A percentile compares a stretch with the other conserved stretches of the same genome.
These are phyloP conservation scores for Bufo gargarizans DNA, from an alignment of 2,113 vertebrate species.

Conservation along the genomic window DNA sequence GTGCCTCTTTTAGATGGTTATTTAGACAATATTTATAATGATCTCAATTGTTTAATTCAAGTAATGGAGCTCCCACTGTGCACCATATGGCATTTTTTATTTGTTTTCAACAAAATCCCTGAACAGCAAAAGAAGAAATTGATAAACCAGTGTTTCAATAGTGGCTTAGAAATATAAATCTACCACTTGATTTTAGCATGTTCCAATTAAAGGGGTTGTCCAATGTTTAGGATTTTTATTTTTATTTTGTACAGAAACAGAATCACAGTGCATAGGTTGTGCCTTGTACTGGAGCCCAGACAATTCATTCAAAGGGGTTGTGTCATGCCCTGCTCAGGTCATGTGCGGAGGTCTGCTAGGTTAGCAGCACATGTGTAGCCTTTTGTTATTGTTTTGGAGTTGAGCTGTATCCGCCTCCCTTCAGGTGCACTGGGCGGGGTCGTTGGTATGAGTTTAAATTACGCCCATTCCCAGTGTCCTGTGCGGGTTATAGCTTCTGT, in stretches of 20 bases:
- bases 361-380: too few species aligned
- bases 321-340: too few species aligned
- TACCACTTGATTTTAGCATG: not conserved
- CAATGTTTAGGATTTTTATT: not conserved
- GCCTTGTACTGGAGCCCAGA: not conserved
- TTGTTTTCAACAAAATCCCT: not conserved
- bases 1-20: not conserved
- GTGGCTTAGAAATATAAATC: not conserved
- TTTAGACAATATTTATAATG: conserved; percentile 35
- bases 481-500: too few species aligned
- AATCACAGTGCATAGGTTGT: not conserved
- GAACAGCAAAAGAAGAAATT: not conserved
- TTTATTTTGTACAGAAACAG: too few species aligned
- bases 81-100: conserved; percentile 31
- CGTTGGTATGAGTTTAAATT: too few species aligned
- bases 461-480: too few species aligned
- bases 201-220: not conserved
- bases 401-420: too few species aligned
- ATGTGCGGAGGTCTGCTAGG: too few species aligned
- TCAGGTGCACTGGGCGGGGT: too few species aligned
- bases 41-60: conserved; percentile 34
- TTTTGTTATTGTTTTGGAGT: too few species aligned
- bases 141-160: not conserved
- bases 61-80: conserved; percentile 7
- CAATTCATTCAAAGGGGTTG: too few species aligned